A percentile compares a stretch with the other conserved stretches of the same genome.
Conservation (phyloP, 2,888 invertebrate genomes). For the Troglohyphantes excavatus region DNA sequence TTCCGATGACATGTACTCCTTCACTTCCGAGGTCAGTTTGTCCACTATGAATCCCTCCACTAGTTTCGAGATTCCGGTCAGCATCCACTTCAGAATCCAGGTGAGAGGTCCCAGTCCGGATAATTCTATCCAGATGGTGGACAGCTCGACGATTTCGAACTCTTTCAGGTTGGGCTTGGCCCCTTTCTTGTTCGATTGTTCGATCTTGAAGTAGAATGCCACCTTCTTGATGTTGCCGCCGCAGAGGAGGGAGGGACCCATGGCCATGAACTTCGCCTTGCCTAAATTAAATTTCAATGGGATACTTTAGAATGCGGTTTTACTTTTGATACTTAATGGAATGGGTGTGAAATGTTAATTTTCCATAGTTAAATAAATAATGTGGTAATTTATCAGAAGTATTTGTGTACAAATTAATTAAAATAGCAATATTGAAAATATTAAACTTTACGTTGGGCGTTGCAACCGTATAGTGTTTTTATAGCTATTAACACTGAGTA, state of each 20-base stretch:
- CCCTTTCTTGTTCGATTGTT: constrained; percentile 62
- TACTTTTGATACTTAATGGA: too few relatives aligned
- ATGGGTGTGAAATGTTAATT: too few relatives aligned
- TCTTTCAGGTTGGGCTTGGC: constrained; percentile 60
- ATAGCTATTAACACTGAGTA: too few relatives aligned
- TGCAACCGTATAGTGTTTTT: too few relatives aligned
- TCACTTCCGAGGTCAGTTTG: constrained; percentile 45
- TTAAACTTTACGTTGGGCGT: too few relatives aligned
- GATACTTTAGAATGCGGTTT: too few relatives aligned
- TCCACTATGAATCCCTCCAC: constrained; percentile 71
- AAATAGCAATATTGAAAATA: too few relatives aligned
- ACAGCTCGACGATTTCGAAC: constrained; percentile 71
- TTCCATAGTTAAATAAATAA: too few relatives aligned
- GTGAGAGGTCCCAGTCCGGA: constrained; percentile 76
- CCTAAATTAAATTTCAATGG: too few relatives aligned
- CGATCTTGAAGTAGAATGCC: constrained; percentile 71
- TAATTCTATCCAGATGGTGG: constrained; percentile 76
- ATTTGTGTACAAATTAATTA: too few relatives aligned
- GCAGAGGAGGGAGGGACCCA: constrained; percentile 50
- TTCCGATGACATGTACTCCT: constrained; percentile 48
- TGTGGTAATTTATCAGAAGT: too few relatives aligned
- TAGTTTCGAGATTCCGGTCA: constrained; percentile 73
- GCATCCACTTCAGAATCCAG: constrained; percentile 75
- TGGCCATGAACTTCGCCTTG: constrained; percentile 74
- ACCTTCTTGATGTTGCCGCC: constrained; percentile 67